Base-by-base conservation (phyloP, 2,113 vertebrate genomes). In the Mungos mungo region DNA sequence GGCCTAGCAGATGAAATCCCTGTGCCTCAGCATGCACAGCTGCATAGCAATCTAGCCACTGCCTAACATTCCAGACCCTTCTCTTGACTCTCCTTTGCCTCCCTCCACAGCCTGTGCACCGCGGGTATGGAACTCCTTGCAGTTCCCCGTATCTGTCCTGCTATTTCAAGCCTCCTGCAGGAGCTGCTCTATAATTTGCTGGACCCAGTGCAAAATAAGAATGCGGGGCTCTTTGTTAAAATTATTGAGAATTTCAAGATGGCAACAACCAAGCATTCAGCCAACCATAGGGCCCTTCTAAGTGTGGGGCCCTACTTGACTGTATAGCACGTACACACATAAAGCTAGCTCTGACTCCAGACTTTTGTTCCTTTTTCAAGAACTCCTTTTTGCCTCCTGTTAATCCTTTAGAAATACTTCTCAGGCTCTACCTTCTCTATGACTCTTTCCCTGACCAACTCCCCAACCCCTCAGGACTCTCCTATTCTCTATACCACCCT, bases 251-350 rank as follows among this genome's bases (percentile, higher is more conserved):
- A n/a, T 89, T 86, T 84, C 76, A 88, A 4, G 25, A 31, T 54
- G 38, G 69, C 11, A 9, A 54, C 2, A 35, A 71, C 68, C 66
- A 71, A 79, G 33, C 72, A 29, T 71, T 80, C 60, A 93, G 50
- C 52, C 38, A n/a, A 38, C 11, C 12, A 7, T 1, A 9, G 45
- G 13, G 45, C 31, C 16, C 50, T 25, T 68, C 57, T n/a, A 4
- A 72, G 41, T 21, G 2, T 29, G 11, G 10, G 72, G 27, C 15
- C 27, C 71, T 19, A 47, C 80, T 38, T 77, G 35, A 25, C 10
- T 5, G 0, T 41, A n/a, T 2, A 31, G 38, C 14, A 29, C 12
- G 3, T 1, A 8, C 21, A 6, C 14, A 10, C 19, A 0, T 2
- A n/a, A 79, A 27, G 38, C 60, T 41, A 60, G 29, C 66, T 85